A percentile compares a stretch with the other conserved stretches of the same genome.
Evolutionary conservation across 2,113 vertebrate genomes (phyloP).

Genomic region (Gasterosteus aculeatus): DNA sequence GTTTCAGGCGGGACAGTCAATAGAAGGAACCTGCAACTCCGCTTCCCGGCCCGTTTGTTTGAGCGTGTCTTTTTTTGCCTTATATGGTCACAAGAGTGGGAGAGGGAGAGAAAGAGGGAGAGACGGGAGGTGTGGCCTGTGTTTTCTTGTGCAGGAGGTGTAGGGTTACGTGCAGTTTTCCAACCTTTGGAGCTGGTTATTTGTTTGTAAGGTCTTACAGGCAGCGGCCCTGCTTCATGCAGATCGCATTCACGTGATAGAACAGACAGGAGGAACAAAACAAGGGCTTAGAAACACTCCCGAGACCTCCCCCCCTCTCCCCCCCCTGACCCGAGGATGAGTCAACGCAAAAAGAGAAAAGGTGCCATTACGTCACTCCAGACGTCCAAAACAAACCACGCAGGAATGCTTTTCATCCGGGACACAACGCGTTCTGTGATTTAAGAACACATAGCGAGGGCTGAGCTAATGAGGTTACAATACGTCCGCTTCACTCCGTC

Average conservation of each 20-base stretch:
- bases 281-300: too few relatives aligned
- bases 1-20: conserved; percentile 28
- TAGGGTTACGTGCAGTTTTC: conserved; percentile 70
- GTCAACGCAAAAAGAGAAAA: conserved; percentile 3
- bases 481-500: conserved; percentile 24
- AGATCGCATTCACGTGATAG: too few relatives aligned
- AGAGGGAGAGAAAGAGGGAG: conserved; percentile 55
- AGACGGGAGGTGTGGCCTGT: conserved; percentile 81
- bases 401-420: conserved; percentile 64
- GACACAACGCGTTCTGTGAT: neutral
- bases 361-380: conserved; percentile 4
- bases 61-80: conserved; percentile 77
- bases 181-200: conserved; percentile 63
- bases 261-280: too few relatives aligned
- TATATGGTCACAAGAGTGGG: conserved; percentile 84
- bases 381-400: conserved; percentile 38
- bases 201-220: neutral
- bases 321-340: neutral
- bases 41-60: conserved; percentile 55
- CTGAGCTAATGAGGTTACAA: conserved; percentile 45
- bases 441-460: neutral
- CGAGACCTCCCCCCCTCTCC: neutral
- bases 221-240: too few relatives aligned
- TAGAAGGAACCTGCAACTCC: conserved; percentile 63
- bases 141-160: conserved; percentile 80